Percentiles rank a stretch among this genome's conserved stretches.
Conservation (phyloP, 2,888 invertebrate genomes). For the Drosophila buzzatii region DNA sequence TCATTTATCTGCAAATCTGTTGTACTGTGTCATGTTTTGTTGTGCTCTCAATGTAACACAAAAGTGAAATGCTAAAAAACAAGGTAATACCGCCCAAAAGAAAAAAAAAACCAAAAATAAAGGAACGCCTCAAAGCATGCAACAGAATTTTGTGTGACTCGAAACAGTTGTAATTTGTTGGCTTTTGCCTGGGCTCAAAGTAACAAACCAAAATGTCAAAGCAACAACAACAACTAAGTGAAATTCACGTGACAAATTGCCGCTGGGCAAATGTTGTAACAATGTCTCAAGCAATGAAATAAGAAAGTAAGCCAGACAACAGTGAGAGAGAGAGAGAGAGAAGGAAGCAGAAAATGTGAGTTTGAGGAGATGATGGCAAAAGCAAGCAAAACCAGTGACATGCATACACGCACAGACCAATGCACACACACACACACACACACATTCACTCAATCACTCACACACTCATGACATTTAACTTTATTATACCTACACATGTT, state of each 20-base stretch:
- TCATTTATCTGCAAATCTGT: neutral
- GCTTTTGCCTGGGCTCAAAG: constrained; percentile 29
- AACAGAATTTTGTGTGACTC: constrained; percentile 47
- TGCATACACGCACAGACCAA: constrained; percentile 30
- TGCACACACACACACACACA: neutral
- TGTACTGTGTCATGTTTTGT: constrained; percentile 42
- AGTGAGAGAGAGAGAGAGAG: neutral
- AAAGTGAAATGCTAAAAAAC: constrained; percentile 16
- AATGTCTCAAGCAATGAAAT: constrained; percentile 43
- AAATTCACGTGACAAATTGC: constrained; percentile 78
- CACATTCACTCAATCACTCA: neutral
- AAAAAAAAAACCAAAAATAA: neutral
- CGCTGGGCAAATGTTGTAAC: constrained; percentile 61
- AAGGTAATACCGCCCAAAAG: constrained; percentile 21
- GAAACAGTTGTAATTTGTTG: constrained; percentile 56
- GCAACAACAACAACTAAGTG: constrained; percentile 28
- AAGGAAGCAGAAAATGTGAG: neutral
- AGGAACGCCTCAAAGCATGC: constrained; percentile 54
- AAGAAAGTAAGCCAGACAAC: constrained; percentile 14
- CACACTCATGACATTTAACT: constrained; percentile 54
- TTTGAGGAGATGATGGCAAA: constrained; percentile 11
- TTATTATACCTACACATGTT: constrained; percentile 59
- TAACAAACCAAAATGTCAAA: constrained; percentile 53
- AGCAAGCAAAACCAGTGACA: constrained; percentile 33
- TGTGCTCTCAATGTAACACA: constrained; percentile 35